Base-by-base conservation (phyloP, 2,797 vertebrate species). In the Xenops minutus region DNA sequence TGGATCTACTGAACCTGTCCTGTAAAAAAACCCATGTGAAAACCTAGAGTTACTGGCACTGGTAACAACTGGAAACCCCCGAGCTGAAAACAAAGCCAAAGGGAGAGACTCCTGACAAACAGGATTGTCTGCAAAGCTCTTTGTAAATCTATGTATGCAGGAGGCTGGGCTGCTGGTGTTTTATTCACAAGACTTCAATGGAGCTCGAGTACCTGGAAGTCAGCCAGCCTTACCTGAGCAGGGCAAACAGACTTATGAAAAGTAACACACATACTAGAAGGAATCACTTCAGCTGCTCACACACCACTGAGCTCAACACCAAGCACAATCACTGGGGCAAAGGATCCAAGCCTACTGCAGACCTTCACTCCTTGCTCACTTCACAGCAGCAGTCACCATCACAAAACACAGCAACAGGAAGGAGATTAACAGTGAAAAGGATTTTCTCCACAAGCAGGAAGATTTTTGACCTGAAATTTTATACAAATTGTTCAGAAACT, bases 181-280 rank as follows among this genome's bases (percentile, higher is more conserved):
- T 88, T 93, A 93, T 92, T 95, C 92, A 88, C 73, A 75, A 88
- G 79, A 69, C 63, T 89, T 96, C 85, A 88, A 61, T 82, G 73
- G 79, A 92, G 77, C 48, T 55, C 34, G 72, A 91, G 94, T 78
- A 93, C 30, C 92, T 97, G 94, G 92, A 95, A 92, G 82, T 19
- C 64, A 84, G 91, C 92, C 95, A 93, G 91, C 66, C 55, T 81
- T 62, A 84, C 86, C 14, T 82, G 61, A 73, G 73, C 69, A 93
- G 89, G 79, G 76, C 92, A 96, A 95, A 89, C 89, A 94, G 79
- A 94, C 69, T 94, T 78, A 82, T 82, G 76, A 92, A 94, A 94
- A 92, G 88, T 93, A 96, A 84, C 81, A 88, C 81, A 86, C 76
- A 92, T 34, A 55, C 56, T 49, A 37, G 49, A 88, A 95, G 64